These are phyloP conservation scores for Hiodon alosoides DNA, from an alignment of 2,113 vertebrate species.

Conservation along the genomic window DNA sequence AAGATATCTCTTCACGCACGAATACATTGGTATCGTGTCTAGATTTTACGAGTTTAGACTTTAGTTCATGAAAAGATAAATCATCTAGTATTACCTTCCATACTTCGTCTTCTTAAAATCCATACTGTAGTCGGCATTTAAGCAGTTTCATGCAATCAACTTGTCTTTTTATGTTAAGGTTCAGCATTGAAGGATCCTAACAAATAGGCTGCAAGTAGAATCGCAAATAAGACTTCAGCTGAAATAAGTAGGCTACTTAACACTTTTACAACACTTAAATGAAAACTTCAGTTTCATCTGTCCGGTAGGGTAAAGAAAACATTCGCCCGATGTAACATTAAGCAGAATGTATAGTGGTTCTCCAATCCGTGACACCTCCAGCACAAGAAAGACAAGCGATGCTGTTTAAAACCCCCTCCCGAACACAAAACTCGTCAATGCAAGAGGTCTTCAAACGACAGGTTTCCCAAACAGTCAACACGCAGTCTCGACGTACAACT, in stretches of 20 bases:
- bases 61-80: background rate
- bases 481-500: background rate
- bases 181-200: background rate
- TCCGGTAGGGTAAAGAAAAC: background rate
- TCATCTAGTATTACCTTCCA: conserved; percentile 68
- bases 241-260: background rate
- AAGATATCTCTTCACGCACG: too few species aligned
- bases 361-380: conserved; percentile 5
- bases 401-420: conserved; percentile 21
- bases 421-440: conserved; percentile 20
- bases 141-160: conserved; percentile 16
- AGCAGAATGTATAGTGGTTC: background rate
- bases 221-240: too few species aligned
- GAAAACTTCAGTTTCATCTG: background rate
- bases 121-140: conserved; percentile 50
- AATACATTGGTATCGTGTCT: too few species aligned
- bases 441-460: conserved; percentile 8
- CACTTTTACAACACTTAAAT: background rate
- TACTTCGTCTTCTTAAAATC: conserved; percentile 84
- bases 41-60: too few species aligned
- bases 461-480: background rate
- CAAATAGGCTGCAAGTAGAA: too few species aligned
- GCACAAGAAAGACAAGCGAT: conserved; percentile 16
- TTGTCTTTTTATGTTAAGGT: background rate
- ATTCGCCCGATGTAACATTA: background rate